These are phyloP conservation scores for Macroglossus sobrinus DNA, from an alignment of 2,113 vertebrate species.

Conservation along the genomic window DNA sequence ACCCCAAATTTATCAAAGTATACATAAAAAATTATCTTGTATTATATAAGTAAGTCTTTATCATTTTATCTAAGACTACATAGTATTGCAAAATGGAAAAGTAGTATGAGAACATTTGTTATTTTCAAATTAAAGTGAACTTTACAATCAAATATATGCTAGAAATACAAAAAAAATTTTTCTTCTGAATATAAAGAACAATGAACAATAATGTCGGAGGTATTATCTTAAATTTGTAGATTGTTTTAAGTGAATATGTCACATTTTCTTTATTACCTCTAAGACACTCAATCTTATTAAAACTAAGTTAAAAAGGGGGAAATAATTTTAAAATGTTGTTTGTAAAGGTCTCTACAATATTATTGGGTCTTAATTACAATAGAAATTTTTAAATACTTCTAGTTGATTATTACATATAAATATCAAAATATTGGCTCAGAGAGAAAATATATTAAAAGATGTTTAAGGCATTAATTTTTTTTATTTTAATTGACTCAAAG, in stretches of 20 bases:
- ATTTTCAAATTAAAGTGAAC: neutral
- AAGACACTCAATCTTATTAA: neutral
- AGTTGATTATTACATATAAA: neutral
- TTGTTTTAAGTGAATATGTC: neutral
- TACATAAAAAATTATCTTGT: neutral
- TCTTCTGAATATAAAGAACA: neutral
- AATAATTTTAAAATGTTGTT: neutral
- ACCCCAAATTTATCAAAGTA: neutral
- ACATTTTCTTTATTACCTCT: neutral
- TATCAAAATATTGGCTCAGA: constrained; percentile 49
- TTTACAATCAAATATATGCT: neutral
- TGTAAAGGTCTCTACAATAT: neutral
- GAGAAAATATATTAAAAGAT: neutral
- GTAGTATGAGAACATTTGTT: neutral
- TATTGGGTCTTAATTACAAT: neutral
- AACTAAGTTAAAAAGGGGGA: neutral
- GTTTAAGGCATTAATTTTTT: constrained; percentile 6
- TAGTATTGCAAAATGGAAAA: constrained; percentile 2
- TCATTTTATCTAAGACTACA: neutral
- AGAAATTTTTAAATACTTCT: neutral
- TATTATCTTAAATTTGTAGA: neutral
- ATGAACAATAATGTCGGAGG: neutral
- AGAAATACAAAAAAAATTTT: neutral
- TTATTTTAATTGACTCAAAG: constrained; percentile 40
- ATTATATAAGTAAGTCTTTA: neutral